Evolutionary conservation across 2,113 vertebrate genomes (phyloP).

Genomic region (Malurus alboscapulatus): DNA sequence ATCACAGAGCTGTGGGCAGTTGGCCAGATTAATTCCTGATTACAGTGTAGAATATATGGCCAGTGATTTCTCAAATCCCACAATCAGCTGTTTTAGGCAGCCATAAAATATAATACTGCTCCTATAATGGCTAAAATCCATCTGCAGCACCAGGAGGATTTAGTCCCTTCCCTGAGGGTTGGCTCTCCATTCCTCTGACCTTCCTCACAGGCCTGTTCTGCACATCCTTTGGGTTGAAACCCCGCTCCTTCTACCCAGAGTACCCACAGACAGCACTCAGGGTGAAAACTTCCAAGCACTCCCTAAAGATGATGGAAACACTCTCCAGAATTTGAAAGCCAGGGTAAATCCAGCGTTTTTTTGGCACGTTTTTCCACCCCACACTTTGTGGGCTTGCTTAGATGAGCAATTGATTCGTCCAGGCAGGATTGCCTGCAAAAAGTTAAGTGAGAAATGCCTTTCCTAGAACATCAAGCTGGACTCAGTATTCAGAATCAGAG

Average conservation of each 20-base stretch:
- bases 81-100: slow-evolving; percentile 10
- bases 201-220: neutral
- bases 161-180: neutral
- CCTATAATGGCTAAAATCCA: neutral
- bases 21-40: slow-evolving; percentile 13
- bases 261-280: neutral
- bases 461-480: neutral
- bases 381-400: neutral
- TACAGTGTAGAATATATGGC: neutral
- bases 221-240: neutral
- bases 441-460: slow-evolving; percentile 22
- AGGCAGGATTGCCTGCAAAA: neutral
- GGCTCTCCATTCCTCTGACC: neutral
- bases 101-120: slow-evolving; percentile 5
- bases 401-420: neutral
- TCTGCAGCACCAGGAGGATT: neutral
- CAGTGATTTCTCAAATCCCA: slow-evolving; percentile 5
- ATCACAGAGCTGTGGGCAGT: neutral
- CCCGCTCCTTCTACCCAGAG: neutral
- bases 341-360: neutral
- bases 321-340: neutral
- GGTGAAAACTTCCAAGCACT: neutral
- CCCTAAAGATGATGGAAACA: neutral
- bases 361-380: neutral
- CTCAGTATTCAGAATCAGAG: neutral